These are phyloP conservation scores for Caenorhabditis auriculariae DNA, from an alignment of 2,888 invertebrate species.

Conservation along the genomic window DNA sequence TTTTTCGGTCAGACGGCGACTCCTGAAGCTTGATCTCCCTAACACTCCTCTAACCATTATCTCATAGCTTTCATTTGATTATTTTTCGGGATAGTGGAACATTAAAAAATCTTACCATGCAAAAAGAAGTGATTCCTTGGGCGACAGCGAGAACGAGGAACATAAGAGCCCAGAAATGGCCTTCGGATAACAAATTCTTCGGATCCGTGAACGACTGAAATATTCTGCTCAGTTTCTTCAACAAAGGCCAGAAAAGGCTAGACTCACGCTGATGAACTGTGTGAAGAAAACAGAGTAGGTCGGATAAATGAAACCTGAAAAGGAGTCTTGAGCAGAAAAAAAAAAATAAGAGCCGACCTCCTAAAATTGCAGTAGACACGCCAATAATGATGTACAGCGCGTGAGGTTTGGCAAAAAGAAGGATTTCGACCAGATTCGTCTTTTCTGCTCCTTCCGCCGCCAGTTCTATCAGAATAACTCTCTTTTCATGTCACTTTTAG, in stretches of 20 bases:
- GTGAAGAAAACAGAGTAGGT: constrained; percentile 66
- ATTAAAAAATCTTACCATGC: constrained; percentile 50
- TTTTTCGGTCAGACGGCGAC: too few species aligned
- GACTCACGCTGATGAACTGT: constrained; percentile 52
- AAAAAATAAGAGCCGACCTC: too few species aligned
- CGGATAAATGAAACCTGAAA: too few species aligned
- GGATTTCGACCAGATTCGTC: constrained; percentile 56
- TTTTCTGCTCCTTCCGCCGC: constrained; percentile 34
- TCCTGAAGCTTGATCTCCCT: too few species aligned
- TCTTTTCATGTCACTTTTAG: too few species aligned
- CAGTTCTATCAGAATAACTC: constrained; percentile 19
- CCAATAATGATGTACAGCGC: constrained; percentile 62
- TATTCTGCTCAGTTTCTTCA: neutral
- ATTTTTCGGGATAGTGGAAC: neutral
- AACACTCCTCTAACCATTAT: neutral
- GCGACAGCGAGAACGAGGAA: constrained; percentile 63
- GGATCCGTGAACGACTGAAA: constrained; percentile 41
- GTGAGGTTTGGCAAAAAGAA: constrained; percentile 59
- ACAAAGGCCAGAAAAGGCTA: neutral
- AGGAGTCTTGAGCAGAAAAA: too few species aligned
- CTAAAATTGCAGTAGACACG: constrained; percentile 62
- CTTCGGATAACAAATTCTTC: constrained; percentile 61
- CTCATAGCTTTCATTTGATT: neutral
- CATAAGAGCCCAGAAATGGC: constrained; percentile 66
- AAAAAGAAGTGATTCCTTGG: constrained; percentile 62